Evolutionary conservation across 2,113 vertebrate species (phyloP).

Genomic region (Sciurus niger): DNA sequence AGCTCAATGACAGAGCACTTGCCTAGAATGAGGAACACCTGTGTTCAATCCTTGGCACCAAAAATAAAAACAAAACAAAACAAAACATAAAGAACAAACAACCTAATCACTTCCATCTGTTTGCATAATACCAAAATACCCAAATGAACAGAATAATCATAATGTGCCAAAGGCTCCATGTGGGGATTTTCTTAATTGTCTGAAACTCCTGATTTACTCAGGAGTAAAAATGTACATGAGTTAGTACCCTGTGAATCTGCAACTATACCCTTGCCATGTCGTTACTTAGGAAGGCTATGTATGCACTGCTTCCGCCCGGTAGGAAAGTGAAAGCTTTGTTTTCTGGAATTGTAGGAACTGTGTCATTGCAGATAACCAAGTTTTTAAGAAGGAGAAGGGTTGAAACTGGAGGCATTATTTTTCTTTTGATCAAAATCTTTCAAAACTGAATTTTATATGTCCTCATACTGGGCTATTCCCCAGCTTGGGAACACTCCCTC

Average conservation of each 20-base stretch:
- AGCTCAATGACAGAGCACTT: not conserved
- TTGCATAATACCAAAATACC: not conserved
- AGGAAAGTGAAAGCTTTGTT: not conserved
- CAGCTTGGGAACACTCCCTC: not conserved
- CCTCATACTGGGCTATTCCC: not conserved
- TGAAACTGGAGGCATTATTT: not conserved
- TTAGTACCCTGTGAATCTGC: not conserved
- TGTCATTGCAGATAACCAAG: not conserved
- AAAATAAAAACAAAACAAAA: too few relatives aligned
- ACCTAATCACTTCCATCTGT: not conserved
- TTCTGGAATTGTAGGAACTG: not conserved
- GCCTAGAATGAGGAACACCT: not conserved
- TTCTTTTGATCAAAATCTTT: conserved; percentile 27
- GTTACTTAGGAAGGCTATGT: not conserved
- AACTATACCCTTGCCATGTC: not conserved
- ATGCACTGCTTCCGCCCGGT: not conserved
- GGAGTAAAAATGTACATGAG: not conserved
- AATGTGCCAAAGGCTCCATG: not conserved
- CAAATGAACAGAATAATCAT: not conserved
- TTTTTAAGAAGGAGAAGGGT: conserved; percentile 6
- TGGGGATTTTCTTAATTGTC: not conserved
- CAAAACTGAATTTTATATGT: not conserved
- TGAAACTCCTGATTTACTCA: not conserved
- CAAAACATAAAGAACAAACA: too few relatives aligned
- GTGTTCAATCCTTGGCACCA: not conserved